These are phyloP conservation scores for Crepidodera aurea DNA, from an alignment of 2,888 invertebrate genomes.

Conservation along the genomic window DNA sequence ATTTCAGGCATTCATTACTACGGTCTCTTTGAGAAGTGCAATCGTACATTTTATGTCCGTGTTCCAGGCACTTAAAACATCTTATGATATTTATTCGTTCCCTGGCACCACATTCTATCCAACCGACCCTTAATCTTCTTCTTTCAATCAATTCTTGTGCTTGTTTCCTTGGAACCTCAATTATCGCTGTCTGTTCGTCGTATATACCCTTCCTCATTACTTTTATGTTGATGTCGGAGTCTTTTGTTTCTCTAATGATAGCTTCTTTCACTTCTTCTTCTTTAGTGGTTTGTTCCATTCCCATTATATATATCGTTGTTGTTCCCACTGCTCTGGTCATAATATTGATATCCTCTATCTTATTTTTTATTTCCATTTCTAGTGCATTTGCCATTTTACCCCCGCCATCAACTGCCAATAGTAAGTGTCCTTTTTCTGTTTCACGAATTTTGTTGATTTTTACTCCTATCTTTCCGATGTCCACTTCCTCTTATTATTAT, in stretches of 20 bases:
- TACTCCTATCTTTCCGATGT: not conserved
- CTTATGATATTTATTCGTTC: not conserved
- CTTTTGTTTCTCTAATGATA: too few species aligned
- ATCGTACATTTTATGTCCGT: not conserved
- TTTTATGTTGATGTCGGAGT: too few species aligned
- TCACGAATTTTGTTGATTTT: not conserved
- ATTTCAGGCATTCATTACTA: not conserved
- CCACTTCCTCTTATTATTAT: too few species aligned
- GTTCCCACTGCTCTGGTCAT: not conserved
- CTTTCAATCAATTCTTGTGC: not conserved
- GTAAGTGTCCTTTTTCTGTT: not conserved
- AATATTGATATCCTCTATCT: not conserved
- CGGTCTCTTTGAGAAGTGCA: not conserved
- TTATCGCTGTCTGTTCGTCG: too few species aligned
- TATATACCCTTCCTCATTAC: too few species aligned
- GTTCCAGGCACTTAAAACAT: too few species aligned
- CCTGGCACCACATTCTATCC: not conserved
- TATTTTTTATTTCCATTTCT: not conserved
- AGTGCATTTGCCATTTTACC: not conserved
- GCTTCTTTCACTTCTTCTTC: not conserved
- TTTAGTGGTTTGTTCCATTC: not conserved
- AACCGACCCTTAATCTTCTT: not conserved
- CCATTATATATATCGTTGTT: not conserved
- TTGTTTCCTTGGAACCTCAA: too few species aligned
- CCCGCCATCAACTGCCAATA: not conserved